A percentile compares a stretch with the other conserved stretches of the same genome.
phyloP scores from a whole-genome alignment of 2,797 vertebrate genomes.

The Gallinago solitaria region DNA sequence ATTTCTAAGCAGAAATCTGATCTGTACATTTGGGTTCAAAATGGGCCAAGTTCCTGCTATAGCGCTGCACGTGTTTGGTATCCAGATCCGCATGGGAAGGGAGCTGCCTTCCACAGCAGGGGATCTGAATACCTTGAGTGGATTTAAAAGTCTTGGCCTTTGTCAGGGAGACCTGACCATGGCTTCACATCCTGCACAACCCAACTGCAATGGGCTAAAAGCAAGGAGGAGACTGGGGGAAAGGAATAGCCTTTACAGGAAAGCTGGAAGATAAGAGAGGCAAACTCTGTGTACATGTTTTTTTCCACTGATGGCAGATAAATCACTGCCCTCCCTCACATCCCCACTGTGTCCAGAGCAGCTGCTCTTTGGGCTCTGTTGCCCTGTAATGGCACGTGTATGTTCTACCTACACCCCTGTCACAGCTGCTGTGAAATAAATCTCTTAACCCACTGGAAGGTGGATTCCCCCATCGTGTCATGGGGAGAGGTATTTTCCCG shows the following conservation, averaged over 20 bases:
- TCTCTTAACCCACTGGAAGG: conserved; percentile 20
- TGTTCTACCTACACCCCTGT: not conserved
- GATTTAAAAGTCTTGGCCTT: not conserved
- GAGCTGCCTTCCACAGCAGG: conserved; percentile 15
- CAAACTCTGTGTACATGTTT: not conserved
- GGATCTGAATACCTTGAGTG: not conserved
- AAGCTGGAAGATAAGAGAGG: not conserved
- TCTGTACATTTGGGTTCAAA: conserved; percentile 20
- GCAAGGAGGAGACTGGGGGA: not conserved
- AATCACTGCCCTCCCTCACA: not conserved
- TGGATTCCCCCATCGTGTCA: not conserved
- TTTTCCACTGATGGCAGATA: not conserved
- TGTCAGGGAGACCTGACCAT: not conserved
- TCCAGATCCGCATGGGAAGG: not conserved
- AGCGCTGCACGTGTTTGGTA: not conserved
- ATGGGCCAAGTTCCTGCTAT: not conserved
- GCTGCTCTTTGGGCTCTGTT: conserved; percentile 10
- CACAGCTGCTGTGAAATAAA: conserved; percentile 53
- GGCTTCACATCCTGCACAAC: not conserved
- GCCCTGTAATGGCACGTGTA: not conserved
- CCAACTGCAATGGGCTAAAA: not conserved
- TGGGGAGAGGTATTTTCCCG: not conserved
- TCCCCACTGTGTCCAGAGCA: not conserved
- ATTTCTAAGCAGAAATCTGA: conserved; percentile 35
- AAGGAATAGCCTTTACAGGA: not conserved